These are phyloP conservation scores for Pachymerium ferrugineum DNA, from an alignment of 2,888 invertebrate genomes.

Conservation along the genomic window DNA sequence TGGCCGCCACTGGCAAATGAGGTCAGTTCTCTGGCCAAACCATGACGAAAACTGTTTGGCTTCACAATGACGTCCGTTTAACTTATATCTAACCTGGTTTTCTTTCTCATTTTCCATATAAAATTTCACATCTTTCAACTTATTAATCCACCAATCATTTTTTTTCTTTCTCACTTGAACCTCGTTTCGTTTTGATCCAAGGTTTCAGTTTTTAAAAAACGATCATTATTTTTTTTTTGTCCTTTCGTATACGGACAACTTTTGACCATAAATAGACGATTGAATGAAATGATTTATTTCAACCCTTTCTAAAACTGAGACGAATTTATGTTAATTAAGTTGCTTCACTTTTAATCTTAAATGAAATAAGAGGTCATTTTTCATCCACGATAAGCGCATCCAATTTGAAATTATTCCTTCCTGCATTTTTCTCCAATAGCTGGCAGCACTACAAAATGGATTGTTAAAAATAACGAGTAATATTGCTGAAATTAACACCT, in stretches of 20 bases:
- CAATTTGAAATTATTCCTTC: not conserved
- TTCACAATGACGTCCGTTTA: conserved; percentile 4
- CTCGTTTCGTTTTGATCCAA: not conserved
- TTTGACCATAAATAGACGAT: too few relatives aligned
- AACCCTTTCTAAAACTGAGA: not conserved
- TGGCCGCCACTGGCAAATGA: conserved; percentile 16
- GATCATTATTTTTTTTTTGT: not conserved
- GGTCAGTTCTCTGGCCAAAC: conserved; percentile 7
- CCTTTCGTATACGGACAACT: too few relatives aligned
- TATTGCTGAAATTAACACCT: too few relatives aligned
- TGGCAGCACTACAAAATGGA: conserved; percentile 13
- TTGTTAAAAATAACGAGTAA: too few relatives aligned
- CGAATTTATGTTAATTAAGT: conserved; percentile 6
- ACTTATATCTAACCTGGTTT: conserved; percentile 1
- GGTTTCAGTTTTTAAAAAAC: not conserved
- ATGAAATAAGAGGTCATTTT: conserved; percentile 11
- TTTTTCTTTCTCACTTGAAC: not conserved
- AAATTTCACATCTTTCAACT: conserved; percentile 1
- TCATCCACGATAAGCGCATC: not conserved
- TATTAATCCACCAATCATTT: not conserved
- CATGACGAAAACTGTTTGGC: not conserved
- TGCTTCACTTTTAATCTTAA: not conserved
- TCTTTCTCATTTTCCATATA: not conserved
- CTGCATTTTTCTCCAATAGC: not conserved
- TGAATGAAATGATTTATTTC: too few relatives aligned